Evolutionary conservation across 2,113 vertebrate genomes (phyloP).

Genomic region (Platichthys stellatus): DNA sequence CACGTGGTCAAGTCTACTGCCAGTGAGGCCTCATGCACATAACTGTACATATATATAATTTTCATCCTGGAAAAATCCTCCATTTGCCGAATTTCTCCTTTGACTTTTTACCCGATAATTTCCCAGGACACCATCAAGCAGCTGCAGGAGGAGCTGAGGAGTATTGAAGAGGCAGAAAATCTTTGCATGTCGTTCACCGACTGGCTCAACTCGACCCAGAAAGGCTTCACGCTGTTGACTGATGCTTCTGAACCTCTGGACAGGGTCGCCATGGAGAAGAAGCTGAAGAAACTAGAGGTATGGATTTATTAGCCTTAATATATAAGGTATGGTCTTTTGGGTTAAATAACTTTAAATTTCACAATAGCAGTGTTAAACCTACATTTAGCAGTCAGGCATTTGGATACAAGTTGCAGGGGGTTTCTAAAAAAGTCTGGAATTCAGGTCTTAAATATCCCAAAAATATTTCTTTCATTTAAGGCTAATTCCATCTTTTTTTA

Average conservation of each 20-base stretch:
- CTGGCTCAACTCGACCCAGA: slow-evolving; percentile 88
- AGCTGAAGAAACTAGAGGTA: slow-evolving; percentile 94
- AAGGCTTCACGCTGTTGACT: slow-evolving; percentile 84
- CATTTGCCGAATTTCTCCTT: neutral
- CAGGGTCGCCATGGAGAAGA: slow-evolving; percentile 87
- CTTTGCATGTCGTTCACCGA: slow-evolving; percentile 87
- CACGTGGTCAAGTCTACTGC: neutral
- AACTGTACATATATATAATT: neutral
- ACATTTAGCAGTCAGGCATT: too few species aligned
- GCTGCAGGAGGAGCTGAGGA: slow-evolving; percentile 91
- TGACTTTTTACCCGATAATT: neutral
- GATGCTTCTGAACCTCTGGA: slow-evolving; percentile 85
- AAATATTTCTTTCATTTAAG: too few species aligned
- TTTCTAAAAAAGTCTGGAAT: too few species aligned
- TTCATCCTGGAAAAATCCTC: neutral
- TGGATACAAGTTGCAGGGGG: too few species aligned
- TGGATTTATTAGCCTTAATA: neutral
- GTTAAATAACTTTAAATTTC: neutral
- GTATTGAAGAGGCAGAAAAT: slow-evolving; percentile 88
- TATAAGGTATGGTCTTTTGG: neutral
- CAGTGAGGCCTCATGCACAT: neutral
- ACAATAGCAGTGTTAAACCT: too few species aligned
- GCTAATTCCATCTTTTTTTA: too few species aligned
- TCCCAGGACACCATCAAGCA: slow-evolving; percentile 91
- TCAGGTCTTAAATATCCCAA: too few species aligned